These are phyloP conservation scores for Venustoraphidia nigricollis DNA, from an alignment of 2,888 invertebrate species.

Conservation along the genomic window DNA sequence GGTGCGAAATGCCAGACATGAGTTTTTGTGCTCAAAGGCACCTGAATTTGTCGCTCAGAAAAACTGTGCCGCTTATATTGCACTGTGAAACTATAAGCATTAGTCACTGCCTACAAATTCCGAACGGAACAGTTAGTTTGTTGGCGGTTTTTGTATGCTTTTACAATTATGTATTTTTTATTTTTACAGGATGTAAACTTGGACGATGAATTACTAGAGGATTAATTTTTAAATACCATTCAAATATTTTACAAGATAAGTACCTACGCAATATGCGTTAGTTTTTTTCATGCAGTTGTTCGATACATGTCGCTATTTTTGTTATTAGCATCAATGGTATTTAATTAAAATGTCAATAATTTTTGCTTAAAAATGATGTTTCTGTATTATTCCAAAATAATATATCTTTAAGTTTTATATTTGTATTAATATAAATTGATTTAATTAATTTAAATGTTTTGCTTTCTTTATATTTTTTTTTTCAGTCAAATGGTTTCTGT, in stretches of 20 bases:
- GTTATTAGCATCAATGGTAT: neutral
- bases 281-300: constrained; percentile 7
- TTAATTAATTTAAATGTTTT: constrained; percentile 9
- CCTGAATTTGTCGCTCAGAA: no score
- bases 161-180: constrained; percentile 8
- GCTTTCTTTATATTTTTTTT: no score
- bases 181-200: constrained; percentile 52
- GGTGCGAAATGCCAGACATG: no score
- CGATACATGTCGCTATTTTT: constrained; percentile 7
- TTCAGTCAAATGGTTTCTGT: no score
- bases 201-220: constrained; percentile 55
- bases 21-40: no score
- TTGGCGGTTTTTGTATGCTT: neutral
- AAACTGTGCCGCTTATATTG: no score
- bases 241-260: neutral
- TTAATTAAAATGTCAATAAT: no score
- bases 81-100: no score
- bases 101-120: no score
- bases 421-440: constrained; percentile 10
- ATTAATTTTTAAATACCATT: constrained; percentile 20
- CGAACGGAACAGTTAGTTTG: neutral
- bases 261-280: constrained; percentile 5
- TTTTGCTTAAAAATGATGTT: constrained; percentile 3
- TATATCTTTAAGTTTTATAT: neutral
- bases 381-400: constrained; percentile 2